phyloP scores from a whole-genome alignment of 2,797 vertebrate genomes.

The Okamejei kenojei region DNA sequence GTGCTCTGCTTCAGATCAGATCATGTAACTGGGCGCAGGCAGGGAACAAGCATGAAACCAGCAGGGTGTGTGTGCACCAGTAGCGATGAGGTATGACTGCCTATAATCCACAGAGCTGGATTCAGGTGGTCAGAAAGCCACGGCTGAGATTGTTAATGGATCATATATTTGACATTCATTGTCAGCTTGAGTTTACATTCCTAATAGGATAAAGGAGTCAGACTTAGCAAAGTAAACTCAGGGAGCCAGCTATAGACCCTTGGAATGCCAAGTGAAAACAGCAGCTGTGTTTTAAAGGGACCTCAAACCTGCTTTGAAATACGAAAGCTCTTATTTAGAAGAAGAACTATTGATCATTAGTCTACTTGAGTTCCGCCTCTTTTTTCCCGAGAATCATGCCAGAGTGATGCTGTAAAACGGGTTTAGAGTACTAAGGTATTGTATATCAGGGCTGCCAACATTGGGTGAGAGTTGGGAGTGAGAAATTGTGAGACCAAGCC shows the following conservation, averaged over 20 bases:
- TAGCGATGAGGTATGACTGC: not conserved
- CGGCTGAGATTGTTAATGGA: not conserved
- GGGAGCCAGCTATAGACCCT: not conserved
- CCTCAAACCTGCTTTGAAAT: not conserved
- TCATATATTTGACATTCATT: constrained; percentile 6
- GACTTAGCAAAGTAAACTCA: constrained; percentile 10
- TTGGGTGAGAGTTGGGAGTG: too few species aligned
- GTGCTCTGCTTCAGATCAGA: not conserved
- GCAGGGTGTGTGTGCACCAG: not conserved
- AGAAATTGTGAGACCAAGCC: too few species aligned
- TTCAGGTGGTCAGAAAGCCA: not conserved
- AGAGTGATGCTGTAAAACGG: not conserved
- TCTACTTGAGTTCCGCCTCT: not conserved
- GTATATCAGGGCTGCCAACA: too few species aligned
- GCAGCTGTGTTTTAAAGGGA: not conserved
- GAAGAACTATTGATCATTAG: not conserved
- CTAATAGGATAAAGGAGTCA: not conserved
- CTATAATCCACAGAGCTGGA: not conserved
- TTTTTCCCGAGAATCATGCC: not conserved
- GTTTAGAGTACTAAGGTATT: not conserved
- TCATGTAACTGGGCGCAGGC: not conserved
- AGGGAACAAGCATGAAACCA: not conserved
- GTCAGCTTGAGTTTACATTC: constrained; percentile 25
- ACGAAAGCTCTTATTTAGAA: not conserved
- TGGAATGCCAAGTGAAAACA: constrained; percentile 1